phyloP scores from a whole-genome alignment of 2,888 invertebrate genomes.

The Lordiphosa fenestrarum region DNA sequence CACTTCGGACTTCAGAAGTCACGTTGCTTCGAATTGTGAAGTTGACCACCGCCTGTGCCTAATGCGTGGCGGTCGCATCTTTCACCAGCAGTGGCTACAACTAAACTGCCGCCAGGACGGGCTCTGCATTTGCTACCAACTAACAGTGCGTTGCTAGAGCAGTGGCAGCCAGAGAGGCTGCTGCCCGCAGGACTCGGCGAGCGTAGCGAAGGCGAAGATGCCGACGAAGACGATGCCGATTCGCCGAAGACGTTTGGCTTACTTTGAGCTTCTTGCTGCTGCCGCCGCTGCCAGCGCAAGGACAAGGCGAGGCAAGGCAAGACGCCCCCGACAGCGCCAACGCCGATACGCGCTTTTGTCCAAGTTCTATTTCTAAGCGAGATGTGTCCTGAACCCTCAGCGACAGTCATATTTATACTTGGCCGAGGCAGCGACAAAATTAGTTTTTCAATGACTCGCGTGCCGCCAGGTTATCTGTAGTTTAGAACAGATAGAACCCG shows the following conservation, averaged over 20 bases:
- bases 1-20: too few species aligned
- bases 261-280: slow-evolving; percentile 34
- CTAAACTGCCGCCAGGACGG: too few species aligned
- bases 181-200: slow-evolving; percentile 11
- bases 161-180: slow-evolving; percentile 42
- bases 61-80: too few species aligned
- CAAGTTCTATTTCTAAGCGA: slow-evolving; percentile 73
- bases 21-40: too few species aligned
- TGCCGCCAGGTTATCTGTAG: slow-evolving; percentile 66
- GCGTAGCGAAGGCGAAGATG: slow-evolving; percentile 21
- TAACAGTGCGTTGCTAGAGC: slow-evolving; percentile 31
- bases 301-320: slow-evolving; percentile 21
- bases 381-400: slow-evolving; percentile 60
- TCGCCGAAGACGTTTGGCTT: slow-evolving; percentile 67
- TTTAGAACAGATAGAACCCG: slow-evolving; percentile 14
- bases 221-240: slow-evolving; percentile 50
- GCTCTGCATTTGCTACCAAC: slow-evolving; percentile 9
- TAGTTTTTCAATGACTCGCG: slow-evolving; percentile 79
- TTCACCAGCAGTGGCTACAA: too few species aligned
- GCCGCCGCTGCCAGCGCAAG: slow-evolving; percentile 16
- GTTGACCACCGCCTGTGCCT: too few species aligned
- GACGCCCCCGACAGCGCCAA: slow-evolving; percentile 19
- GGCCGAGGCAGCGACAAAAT: slow-evolving; percentile 72
- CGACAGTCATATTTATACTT: slow-evolving; percentile 79
- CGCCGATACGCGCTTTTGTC: slow-evolving; percentile 41